Evolutionary conservation across 2,888 invertebrate genomes (phyloP).

Genomic region (Volucella zonaria): DNA sequence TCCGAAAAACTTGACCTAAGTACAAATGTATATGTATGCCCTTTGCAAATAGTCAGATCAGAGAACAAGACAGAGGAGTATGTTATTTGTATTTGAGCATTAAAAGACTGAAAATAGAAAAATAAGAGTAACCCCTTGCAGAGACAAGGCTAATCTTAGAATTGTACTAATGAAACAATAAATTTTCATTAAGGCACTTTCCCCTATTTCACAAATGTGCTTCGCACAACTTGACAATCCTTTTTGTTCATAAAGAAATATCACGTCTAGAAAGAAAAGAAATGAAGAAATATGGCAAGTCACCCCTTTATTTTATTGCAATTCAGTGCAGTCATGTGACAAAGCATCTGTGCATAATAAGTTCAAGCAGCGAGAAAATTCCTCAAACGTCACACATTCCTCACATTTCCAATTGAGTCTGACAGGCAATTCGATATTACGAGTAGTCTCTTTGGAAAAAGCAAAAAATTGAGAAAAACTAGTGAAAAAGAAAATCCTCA

Average conservation of each 20-base stretch:
- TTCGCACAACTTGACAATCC: no score
- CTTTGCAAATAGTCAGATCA: no score
- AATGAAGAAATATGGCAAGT: background rate
- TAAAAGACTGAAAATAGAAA: no score
- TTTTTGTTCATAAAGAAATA: background rate
- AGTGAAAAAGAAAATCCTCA: background rate
- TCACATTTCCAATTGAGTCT: conserved; percentile 56
- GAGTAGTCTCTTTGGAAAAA: background rate
- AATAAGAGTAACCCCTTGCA: no score
- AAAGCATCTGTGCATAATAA: conserved; percentile 34
- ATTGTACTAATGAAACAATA: no score
- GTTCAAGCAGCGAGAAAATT: conserved; percentile 21
- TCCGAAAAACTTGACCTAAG: no score
- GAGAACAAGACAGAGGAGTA: no score
- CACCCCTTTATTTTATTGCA: conserved; percentile 7
- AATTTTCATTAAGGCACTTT: no score
- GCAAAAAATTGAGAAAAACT: background rate
- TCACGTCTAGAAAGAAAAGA: background rate
- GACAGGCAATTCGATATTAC: conserved; percentile 45
- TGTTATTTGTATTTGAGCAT: no score
- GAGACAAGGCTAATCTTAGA: no score
- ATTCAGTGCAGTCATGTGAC: conserved; percentile 33
- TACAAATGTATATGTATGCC: no score
- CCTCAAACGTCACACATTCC: conserved; percentile 44
- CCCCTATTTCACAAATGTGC: no score